Evolutionary conservation across 2,113 vertebrate species (phyloP), one percentile per base, ranked within the genome.

Genomic region (Proterorhinus semilunaris): DNA sequence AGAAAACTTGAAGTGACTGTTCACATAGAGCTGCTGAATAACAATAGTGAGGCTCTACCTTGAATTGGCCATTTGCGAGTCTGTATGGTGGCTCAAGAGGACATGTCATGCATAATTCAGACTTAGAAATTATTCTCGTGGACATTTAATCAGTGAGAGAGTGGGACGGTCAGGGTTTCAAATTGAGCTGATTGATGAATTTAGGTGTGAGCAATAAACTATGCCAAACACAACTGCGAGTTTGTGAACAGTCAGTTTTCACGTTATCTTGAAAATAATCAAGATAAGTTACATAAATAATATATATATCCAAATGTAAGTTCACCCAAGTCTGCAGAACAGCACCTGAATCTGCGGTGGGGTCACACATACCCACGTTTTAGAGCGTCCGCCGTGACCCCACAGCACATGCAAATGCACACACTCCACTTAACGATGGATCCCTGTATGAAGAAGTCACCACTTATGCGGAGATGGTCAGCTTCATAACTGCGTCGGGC

Each of bases 221-320:
- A 11, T 42, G 11, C 55, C 15, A 6, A 55, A 55, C 16, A n/a
- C 7, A 53, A 53, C 13, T 16, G 8, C 10, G 10, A 42, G 27
- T 42, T 27, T 58, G 55, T 58, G 55, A 58, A 58, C 55, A 58
- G 55, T 58, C 55, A 42, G 6, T 55, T 55, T 53, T 55, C 53
- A 55, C 17, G 17, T 42, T 58, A 75, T 74, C 69, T 76, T 76
- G 64, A 65, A 36, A 43, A 43, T 67, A 42, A 71, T 61, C 68
- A 83, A 81, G 66, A 69, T 79, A 65, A 69, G 42, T 8, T 42
- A 72, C 46, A 21, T n/a, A n/a, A n/a, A n/a, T n/a, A n/a, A n/a
- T n/a, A n/a, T n/a, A n/a, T n/a, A n/a, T n/a, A n/a, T n/a, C 72
- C 67, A 78, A 80, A 75, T 64, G 68, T 65, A 69, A 66, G 59